Evolutionary conservation across 2,888 invertebrate species (phyloP).

Genomic region (Spodoptera picta): DNA sequence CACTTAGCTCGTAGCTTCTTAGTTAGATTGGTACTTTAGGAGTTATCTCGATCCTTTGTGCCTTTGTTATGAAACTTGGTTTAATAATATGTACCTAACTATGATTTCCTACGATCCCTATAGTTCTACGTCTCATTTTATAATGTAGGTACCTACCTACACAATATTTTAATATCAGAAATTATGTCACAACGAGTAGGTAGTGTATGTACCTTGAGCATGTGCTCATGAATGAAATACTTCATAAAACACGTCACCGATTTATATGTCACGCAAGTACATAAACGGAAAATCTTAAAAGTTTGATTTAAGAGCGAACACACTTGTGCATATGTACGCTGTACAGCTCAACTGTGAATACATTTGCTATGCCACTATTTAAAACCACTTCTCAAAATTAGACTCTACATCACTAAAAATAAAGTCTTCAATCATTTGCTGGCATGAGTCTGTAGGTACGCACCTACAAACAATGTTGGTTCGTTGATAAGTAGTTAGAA

Average conservation of each 20-base stretch:
- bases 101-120: too few relatives aligned
- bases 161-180: too few relatives aligned
- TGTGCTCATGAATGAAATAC: conserved; percentile 15
- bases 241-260: background rate
- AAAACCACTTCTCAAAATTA: conserved; percentile 7
- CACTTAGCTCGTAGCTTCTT: conserved; percentile 2
- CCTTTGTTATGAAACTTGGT: conserved; percentile 10
- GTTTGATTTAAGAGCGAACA: conserved; percentile 32
- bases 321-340: conserved; percentile 38
- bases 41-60: conserved; percentile 6
- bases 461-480: conserved; percentile 28
- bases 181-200: too few relatives aligned
- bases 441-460: conserved; percentile 3
- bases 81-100: conserved; percentile 12
- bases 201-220: background rate
- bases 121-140: too few relatives aligned
- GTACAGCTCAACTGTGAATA: conserved; percentile 32
- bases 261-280: background rate
- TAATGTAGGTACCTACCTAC: too few relatives aligned
- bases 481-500: conserved; percentile 67
- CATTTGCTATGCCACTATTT: conserved; percentile 30
- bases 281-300: conserved; percentile 35
- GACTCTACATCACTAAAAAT: conserved; percentile 8
- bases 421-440: conserved; percentile 16
- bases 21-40: conserved; percentile 6